phyloP scores from a whole-genome alignment of 1,140 invertebrate species.

The Melipona quadrifasciata region DNA sequence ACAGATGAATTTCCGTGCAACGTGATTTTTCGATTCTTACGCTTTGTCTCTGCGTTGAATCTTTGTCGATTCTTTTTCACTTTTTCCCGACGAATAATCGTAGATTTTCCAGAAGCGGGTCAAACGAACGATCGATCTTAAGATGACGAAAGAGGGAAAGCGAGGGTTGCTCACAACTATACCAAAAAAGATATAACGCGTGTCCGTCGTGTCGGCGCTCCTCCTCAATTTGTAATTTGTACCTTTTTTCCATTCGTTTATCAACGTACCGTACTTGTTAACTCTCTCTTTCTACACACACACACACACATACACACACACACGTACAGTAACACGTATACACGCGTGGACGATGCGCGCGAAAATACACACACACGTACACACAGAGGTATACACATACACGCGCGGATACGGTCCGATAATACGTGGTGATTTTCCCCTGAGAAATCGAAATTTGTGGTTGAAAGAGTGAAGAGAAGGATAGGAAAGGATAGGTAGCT shows the following conservation, averaged over 20 bases:
- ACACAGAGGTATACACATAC: too few relatives aligned
- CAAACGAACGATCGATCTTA: slow-evolving; percentile 24
- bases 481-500: neutral
- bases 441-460: slow-evolving; percentile 30
- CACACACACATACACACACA: slow-evolving; percentile 50
- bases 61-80: neutral
- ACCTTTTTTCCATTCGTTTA: slow-evolving; percentile 60
- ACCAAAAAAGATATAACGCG: neutral
- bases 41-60: too few relatives aligned
- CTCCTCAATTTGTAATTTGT: slow-evolving; percentile 55
- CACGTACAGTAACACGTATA: slow-evolving; percentile 22
- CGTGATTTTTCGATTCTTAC: too few relatives aligned
- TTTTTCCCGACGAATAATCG: neutral
- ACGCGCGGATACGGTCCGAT: slow-evolving; percentile 43
- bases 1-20: too few relatives aligned
- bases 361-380: neutral
- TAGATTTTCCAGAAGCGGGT: neutral
- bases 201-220: slow-evolving; percentile 54
- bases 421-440: slow-evolving; percentile 61
- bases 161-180: slow-evolving; percentile 15
- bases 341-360: too few relatives aligned
- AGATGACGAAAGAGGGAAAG: slow-evolving; percentile 28
- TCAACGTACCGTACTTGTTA: slow-evolving; percentile 68
- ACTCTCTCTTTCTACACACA: slow-evolving; percentile 53
- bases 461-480: slow-evolving; percentile 35